These are phyloP conservation scores for Octopus bimaculoides DNA, from an alignment of 1,140 invertebrate genomes.

Conservation along the genomic window DNA sequence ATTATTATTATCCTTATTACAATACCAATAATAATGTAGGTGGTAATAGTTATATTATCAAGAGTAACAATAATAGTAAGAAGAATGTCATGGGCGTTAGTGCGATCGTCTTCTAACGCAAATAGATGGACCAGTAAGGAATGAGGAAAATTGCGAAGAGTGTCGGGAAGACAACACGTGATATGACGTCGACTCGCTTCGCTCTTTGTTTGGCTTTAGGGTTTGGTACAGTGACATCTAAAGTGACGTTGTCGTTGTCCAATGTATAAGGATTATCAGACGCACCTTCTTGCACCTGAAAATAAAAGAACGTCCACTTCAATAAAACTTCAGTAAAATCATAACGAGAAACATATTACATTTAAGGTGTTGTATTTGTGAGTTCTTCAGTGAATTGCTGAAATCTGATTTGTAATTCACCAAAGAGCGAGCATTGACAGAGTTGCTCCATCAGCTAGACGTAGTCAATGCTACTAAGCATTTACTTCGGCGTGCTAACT, in stretches of 20 bases:
- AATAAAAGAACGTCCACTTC: neutral
- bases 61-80: neutral
- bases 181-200: constrained; percentile 70
- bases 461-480: no score
- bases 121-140: constrained; percentile 81
- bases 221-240: constrained; percentile 4
- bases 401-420: no score
- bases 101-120: neutral
- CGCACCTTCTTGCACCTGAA: neutral
- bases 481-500: no score
- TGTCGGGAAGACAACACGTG: constrained; percentile 81
- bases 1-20: neutral
- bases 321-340: neutral
- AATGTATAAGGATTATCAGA: neutral
- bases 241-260: neutral
- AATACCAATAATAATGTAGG: neutral
- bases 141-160: constrained; percentile 82
- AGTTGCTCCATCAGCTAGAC: no score
- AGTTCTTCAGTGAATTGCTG: no score
- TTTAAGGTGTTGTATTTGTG: no score
- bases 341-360: neutral
- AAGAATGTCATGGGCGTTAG: neutral
- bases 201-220: constrained; percentile 21
- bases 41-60: neutral
- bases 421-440: no score